Evolutionary conservation across 1,140 invertebrate species (phyloP).

Genomic region (Spodoptera litura): DNA sequence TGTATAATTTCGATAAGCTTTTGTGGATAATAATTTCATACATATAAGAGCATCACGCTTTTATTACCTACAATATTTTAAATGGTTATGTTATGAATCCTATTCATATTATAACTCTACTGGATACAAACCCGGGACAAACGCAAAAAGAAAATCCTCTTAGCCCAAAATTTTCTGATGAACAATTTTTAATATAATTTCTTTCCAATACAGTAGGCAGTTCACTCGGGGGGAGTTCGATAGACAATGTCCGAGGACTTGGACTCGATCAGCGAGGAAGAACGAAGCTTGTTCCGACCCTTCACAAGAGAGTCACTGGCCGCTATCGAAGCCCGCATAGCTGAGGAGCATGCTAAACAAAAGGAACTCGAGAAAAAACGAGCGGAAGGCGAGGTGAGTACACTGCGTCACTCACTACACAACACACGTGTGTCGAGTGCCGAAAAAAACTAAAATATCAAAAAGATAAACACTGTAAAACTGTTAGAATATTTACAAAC

Average conservation of each 20-base stretch:
- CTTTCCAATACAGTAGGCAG: conserved; percentile 75
- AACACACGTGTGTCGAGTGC: conserved; percentile 62
- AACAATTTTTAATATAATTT: background rate
- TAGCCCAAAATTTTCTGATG: no score
- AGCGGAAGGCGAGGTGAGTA: conserved; percentile 96
- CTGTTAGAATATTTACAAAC: conserved; percentile 16
- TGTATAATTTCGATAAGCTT: conserved; percentile 1
- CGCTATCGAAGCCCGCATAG: conserved; percentile 96
- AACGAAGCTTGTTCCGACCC: conserved; percentile 97
- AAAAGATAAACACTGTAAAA: conserved; percentile 44
- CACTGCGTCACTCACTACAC: background rate
- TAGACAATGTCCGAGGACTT: conserved; percentile 95
- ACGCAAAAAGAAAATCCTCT: no score
- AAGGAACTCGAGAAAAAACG: conserved; percentile 98
- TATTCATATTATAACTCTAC: no score
- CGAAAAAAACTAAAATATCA: conserved; percentile 47
- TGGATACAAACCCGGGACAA: no score
- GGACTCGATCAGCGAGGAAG: conserved; percentile 96
- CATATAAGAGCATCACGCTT: no score
- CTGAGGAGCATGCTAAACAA: conserved; percentile 97
- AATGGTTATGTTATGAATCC: no score
- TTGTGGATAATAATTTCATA: background rate
- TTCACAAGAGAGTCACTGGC: conserved; percentile 98
- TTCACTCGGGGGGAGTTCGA: conserved; percentile 86
- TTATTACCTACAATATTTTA: no score